Evolutionary conservation across 2,888 invertebrate species (phyloP), one percentile per base, ranked within the genome.

Genomic region (Drosophila rellima): DNA sequence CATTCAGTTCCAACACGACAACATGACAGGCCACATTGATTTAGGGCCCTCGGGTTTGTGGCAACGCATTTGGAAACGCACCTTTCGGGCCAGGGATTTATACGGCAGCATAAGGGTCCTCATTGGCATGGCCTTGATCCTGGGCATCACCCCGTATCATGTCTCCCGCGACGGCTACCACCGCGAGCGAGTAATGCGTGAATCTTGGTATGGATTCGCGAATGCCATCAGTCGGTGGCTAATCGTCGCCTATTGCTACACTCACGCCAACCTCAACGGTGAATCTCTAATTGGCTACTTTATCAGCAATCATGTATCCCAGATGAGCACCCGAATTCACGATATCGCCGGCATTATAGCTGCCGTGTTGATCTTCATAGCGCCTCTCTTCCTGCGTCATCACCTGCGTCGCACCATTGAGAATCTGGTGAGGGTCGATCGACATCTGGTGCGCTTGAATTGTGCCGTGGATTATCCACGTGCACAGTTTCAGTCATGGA

Each of bases 271-370:
- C 8, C 2, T 44, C n/a, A 48, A 64, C 5, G 62, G 52, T 15
- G 82, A 82, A 17, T 83, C 84, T 0, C 37, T 88, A 0, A 82
- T 88, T 56, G 89, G 84, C 0, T 83, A 76, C 48, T 82, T 88
- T 15, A 82, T 82, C 77, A 54, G 35, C 23, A 88, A 67, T 13
- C 57, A 70, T 5, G 18, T 82, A 23, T 88, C 89, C 1, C 60
- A 69, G 42, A n/a, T 69, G 29, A 66, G 72, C 65, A 59, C 76
- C 0, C 54, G 52, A 0, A 2, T 83, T 1, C 86, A 86, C 17
- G 67, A 82, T 5, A 1, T 88, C 1, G 26, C 3, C 0, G 87
- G 80, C 17, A 52, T 82, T n/a, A 10, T 40, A 3, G 60, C 51
- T 6, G 80, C 83, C 11, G 18, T 86, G 0, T 18, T 75, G 3